Percentiles rank a stretch among this genome's conserved stretches.
Evolutionary conservation across 64 coral and sea anemone genomes (phyloP).

Genomic region (Montipora efflorescens): DNA sequence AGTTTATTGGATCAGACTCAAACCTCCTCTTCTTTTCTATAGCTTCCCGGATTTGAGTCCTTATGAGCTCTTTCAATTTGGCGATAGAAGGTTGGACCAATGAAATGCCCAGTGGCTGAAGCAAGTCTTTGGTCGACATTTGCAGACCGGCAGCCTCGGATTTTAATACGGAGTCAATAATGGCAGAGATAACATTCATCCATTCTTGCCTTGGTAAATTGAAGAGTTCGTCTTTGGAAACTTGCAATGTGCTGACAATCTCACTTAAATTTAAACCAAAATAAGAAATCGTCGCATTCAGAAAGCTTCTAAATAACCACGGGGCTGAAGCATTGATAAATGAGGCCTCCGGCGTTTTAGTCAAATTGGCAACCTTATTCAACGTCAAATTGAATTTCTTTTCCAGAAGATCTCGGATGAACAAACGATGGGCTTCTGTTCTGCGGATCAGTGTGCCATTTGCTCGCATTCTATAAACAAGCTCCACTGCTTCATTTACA

Average conservation of each 20-base stretch:
- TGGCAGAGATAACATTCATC: constrained; percentile 23
- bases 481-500: constrained; percentile 34
- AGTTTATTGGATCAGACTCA: constrained; percentile 21
- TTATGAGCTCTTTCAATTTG: not conserved
- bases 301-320: constrained; percentile 40
- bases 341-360: constrained; percentile 5
- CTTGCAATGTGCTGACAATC: constrained; percentile 15
- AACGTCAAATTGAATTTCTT: constrained; percentile 61
- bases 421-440: constrained; percentile 10
- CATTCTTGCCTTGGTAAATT: constrained; percentile 65
- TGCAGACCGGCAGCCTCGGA: not conserved
- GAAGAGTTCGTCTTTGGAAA: constrained; percentile 10
- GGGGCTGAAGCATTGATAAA: constrained; percentile 27
- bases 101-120: not conserved
- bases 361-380: constrained; percentile 29
- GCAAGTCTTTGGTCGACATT: not conserved
- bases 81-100: not conserved
- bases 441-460: constrained; percentile 43
- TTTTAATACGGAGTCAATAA: not conserved
- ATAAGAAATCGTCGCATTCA: constrained; percentile 56
- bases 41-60: not conserved
- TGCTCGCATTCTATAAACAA: constrained; percentile 9
- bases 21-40: constrained; percentile 16
- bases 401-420: not conserved
- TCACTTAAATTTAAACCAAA: constrained; percentile 59